Evolutionary conservation across 37 sponge, comb jelly and placozoan species (phyloP), one percentile per base, ranked within the genome.

Genomic region (Agelas oroides): DNA sequence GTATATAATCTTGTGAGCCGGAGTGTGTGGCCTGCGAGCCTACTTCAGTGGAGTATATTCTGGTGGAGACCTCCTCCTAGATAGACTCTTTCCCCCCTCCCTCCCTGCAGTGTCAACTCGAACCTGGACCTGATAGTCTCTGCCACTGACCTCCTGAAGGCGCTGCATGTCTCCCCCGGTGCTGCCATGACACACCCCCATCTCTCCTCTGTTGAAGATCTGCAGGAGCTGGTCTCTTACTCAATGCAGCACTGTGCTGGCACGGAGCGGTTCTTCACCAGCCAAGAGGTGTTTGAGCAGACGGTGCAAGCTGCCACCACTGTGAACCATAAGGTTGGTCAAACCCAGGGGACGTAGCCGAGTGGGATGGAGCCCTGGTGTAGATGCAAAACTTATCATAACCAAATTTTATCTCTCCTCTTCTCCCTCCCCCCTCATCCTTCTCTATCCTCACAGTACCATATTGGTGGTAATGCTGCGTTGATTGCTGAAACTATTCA

Each of bases 381-480:
- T n/a, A n/a, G n/a, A n/a, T n/a, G n/a, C n/a, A n/a, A n/a, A n/a
- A n/a, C n/a, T n/a, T n/a, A n/a, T n/a, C n/a, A n/a, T n/a, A n/a
- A n/a, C n/a, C n/a, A n/a, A n/a, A n/a, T n/a, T n/a, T n/a, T n/a
- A n/a, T n/a, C n/a, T n/a, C n/a, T n/a, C n/a, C n/a, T n/a, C n/a
- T n/a, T n/a, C n/a, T n/a, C n/a, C n/a, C n/a, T n/a, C n/a, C n/a
- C n/a, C n/a, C n/a, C n/a, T n/a, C n/a, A n/a, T n/a, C n/a, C n/a
- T n/a, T n/a, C n/a, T n/a, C n/a, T n/a, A n/a, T n/a, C n/a, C n/a
- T n/a, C n/a, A n/a, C 77, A 96, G 97, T 72, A 86, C 52, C 88
- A 80, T 60, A 84, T 97, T 67, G 98, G 98, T 58, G 98, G 98
- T 2, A 97, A 97, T 90, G 98, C 94, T 57, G 98, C 94, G 31